Base-by-base conservation (phyloP, 2,113 vertebrate species). In the Eidolon helvum region DNA sequence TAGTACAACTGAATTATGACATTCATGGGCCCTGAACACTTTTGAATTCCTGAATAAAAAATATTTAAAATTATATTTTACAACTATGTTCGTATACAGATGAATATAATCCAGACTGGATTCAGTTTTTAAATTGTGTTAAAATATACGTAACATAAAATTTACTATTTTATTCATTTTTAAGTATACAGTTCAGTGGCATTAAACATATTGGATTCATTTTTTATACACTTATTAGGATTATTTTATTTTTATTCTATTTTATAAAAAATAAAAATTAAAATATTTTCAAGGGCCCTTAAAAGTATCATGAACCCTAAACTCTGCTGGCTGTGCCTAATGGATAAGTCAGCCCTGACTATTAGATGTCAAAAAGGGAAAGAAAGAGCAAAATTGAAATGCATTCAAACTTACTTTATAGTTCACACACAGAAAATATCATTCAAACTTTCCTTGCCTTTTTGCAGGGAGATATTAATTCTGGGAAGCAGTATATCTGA, bases 11-110 rank as follows among this genome's bases (percentile, higher is more conserved):
- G 61, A 92, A 77, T 66, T 66, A 59, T 65, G 7, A 71, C 33
- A 88, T 91, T 75, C n/a, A 30, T 83, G 66, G 40, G 65, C 38
- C 71, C 30, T 66, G 21, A 45, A 11, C 5, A 75, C 28, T 77
- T 95, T 68, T 91, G 10, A 96, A 77, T 95, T 78, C 77, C 43
- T 53, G n/a, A 14, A 59, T n/a, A 66, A 86, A 87, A 93, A 90
- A 55, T 78, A 83, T 68, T 77, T 19, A 59, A 92, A 83, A 65
- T 61, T 82, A 45, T 96, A 55, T 72, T 71, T 90, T 90, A 69
- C 28, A 19, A 65, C 8, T 93, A 5, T 7, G 16, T 68, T 92
- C 28, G 45, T 68, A 75, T 61, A 90, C 83, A 26, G 53, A 66
- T 77, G 4, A 55, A 68, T 90, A 72, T 59, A 59, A 94, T 89